phyloP scores from a whole-genome alignment of 2,888 invertebrate species.

The Drepana falcataria region DNA sequence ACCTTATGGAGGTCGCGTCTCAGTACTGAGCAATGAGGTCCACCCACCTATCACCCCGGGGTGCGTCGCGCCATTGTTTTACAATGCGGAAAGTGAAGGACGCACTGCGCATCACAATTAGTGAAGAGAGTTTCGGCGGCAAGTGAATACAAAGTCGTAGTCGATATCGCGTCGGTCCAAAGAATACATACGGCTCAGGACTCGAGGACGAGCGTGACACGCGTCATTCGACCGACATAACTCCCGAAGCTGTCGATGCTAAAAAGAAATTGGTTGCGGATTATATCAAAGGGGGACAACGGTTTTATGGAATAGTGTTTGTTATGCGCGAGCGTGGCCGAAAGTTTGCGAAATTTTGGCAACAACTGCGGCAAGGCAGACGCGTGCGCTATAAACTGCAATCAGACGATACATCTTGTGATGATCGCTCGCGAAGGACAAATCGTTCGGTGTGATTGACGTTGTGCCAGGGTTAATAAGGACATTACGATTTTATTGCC shows the following conservation, averaged over 20 bases:
- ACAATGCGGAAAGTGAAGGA: conserved; percentile 68
- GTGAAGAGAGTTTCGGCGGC: conserved; percentile 71
- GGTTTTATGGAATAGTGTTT: conserved; percentile 42
- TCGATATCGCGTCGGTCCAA: conserved; percentile 40
- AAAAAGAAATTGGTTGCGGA: conserved; percentile 39
- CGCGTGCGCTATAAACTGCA: conserved; percentile 34
- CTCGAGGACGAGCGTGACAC: conserved; percentile 50
- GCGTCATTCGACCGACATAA: conserved; percentile 20
- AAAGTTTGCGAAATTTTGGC: conserved; percentile 69
- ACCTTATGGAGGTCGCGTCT: conserved; percentile 34
- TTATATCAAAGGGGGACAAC: conserved; percentile 34
- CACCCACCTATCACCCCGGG: conserved; percentile 55
- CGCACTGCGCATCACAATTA: conserved; percentile 66
- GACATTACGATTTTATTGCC: conserved; percentile 24
- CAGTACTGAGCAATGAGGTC: conserved; percentile 40
- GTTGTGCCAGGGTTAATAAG: conserved; percentile 33
- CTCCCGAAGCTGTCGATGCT: conserved; percentile 30
- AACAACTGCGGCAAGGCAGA: conserved; percentile 30
- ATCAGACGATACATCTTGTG: conserved; percentile 46
- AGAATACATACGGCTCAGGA: conserved; percentile 54
- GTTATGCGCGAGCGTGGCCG: conserved; percentile 49
- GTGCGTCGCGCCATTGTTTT: conserved; percentile 58
- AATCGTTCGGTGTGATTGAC: conserved; percentile 45
- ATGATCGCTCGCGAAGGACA: conserved; percentile 49
- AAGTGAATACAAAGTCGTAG: conserved; percentile 64